Percentiles rank a stretch among this genome's conserved stretches.
Evolutionary conservation across 1,140 invertebrate species (phyloP).

Genomic region (Cotesia typhae): DNA sequence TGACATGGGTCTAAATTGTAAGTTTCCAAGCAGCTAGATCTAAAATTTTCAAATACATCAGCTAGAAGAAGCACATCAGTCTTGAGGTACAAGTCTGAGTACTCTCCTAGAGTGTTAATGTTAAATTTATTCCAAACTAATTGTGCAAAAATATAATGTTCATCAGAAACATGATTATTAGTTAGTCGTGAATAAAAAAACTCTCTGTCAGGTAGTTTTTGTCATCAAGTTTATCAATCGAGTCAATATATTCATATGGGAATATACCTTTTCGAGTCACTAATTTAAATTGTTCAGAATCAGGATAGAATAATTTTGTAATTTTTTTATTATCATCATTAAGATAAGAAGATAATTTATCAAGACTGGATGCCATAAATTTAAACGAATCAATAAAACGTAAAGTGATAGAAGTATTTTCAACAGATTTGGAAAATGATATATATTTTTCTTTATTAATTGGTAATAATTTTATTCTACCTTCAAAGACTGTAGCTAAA

Average conservation of each 20-base stretch:
- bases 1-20: constrained; percentile 54
- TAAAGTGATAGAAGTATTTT: constrained; percentile 33
- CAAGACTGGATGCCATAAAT: constrained; percentile 40
- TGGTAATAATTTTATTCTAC: constrained; percentile 35
- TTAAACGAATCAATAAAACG: constrained; percentile 44
- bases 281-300: constrained; percentile 39
- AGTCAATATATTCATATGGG: constrained; percentile 51
- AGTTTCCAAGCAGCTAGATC: constrained; percentile 41
- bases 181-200: constrained; percentile 52
- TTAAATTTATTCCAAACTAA: constrained; percentile 57
- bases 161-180: constrained; percentile 44
- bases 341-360: constrained; percentile 40
- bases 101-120: constrained; percentile 56
- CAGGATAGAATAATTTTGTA: constrained; percentile 31
- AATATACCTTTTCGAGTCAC: constrained; percentile 42
- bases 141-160: constrained; percentile 54
- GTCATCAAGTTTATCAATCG: constrained; percentile 45
- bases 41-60: constrained; percentile 66
- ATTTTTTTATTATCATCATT: constrained; percentile 29
- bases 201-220: not conserved
- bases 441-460: constrained; percentile 44
- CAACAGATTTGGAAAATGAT: constrained; percentile 40
- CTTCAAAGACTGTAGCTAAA: constrained; percentile 37
- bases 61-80: constrained; percentile 55
- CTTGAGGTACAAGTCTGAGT: constrained; percentile 60